These are phyloP conservation scores for Xanthorhoe designata DNA, from an alignment of 2,888 invertebrate genomes.

Conservation along the genomic window DNA sequence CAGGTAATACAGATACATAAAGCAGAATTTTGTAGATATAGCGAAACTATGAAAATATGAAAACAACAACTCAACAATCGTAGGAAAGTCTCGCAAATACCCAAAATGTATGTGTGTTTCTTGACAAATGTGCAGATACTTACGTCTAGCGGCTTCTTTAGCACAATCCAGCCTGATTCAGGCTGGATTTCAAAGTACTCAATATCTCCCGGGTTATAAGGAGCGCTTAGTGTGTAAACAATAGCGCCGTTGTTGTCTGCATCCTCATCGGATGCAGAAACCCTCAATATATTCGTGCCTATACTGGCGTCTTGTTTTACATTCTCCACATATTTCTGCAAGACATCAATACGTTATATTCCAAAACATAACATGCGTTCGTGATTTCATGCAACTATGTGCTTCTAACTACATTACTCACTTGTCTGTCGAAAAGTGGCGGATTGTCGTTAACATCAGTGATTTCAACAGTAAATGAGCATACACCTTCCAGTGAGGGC, in stretches of 20 bases:
- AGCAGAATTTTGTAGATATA: not conserved
- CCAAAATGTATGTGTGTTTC: conserved; percentile 42
- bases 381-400: conserved; percentile 62
- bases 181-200: conserved; percentile 98
- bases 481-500: conserved; percentile 98
- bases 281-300: conserved; percentile 96
- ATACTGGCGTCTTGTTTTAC: conserved; percentile 98
- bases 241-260: conserved; percentile 98
- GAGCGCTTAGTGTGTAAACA: conserved; percentile 95
- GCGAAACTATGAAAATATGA: not conserved
- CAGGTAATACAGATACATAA: no score
- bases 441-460: conserved; percentile 99
- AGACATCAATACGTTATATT: conserved; percentile 61
- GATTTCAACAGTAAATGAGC: conserved; percentile 99
- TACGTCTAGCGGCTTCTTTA: conserved; percentile 98
- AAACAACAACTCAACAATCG: not conserved
- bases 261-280: conserved; percentile 98
- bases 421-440: conserved; percentile 97
- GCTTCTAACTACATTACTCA: conserved; percentile 69
- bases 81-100: conserved; percentile 15
- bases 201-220: conserved; percentile 94
- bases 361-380: conserved; percentile 55
- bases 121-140: conserved; percentile 85
- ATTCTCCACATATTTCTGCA: conserved; percentile 98
- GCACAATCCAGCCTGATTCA: conserved; percentile 98